Conservation (phyloP, 2,888 invertebrate species). For the Clistopyga incitator region DNA sequence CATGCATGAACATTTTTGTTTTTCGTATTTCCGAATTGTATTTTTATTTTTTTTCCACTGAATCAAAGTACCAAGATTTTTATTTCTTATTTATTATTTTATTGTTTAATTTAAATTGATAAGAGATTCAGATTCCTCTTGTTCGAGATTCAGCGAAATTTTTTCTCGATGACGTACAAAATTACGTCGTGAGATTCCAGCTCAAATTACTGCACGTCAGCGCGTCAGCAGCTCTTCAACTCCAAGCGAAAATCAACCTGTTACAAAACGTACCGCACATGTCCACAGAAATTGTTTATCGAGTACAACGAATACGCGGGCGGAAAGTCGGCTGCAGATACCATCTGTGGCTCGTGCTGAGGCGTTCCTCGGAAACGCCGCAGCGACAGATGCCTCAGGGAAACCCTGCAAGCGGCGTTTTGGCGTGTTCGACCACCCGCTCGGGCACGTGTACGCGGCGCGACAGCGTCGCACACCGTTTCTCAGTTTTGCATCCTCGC, state of each 20-base stretch:
- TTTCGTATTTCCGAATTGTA: no score
- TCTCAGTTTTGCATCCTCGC: conserved; percentile 17
- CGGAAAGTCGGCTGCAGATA: conserved; percentile 30
- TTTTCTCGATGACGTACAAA: neutral
- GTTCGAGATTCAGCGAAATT: no score
- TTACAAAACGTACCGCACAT: neutral
- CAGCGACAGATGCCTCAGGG: conserved; percentile 76
- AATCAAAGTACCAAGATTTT: no score
- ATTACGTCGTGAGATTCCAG: conserved; percentile 16
- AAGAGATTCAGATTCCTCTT: no score
- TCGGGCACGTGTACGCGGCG: conserved; percentile 49
- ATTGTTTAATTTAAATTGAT: no score
- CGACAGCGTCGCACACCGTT: neutral
- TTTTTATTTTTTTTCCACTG: no score
- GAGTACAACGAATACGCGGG: neutral
- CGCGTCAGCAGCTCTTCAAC: neutral
- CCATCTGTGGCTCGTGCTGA: conserved; percentile 67
- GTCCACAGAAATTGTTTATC: conserved; percentile 8
- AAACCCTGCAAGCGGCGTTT: conserved; percentile 74
- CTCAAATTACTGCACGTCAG: conserved; percentile 16
- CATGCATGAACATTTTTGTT: no score
- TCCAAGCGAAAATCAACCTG: conserved; percentile 21
- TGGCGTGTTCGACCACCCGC: conserved; percentile 58
- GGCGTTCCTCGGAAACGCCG: conserved; percentile 48
- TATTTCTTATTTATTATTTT: no score